Evolutionary conservation across 2,113 vertebrate species (phyloP).

Genomic region (Colossoma macropomum): DNA sequence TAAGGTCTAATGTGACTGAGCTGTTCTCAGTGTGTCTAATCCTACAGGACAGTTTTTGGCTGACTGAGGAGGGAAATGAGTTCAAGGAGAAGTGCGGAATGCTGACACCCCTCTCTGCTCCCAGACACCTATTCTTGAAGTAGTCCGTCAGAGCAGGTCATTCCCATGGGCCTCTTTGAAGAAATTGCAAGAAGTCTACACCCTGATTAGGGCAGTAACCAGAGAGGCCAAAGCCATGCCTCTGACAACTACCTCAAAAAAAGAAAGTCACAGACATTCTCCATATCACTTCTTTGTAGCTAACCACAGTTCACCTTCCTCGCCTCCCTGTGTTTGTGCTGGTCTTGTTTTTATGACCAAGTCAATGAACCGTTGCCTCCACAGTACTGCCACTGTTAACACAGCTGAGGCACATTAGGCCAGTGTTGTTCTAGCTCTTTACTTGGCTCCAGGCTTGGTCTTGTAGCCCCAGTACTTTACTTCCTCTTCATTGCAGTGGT

Average conservation of each 20-base stretch:
- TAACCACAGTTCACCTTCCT: slow-evolving; percentile 22
- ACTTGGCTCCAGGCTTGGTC: slow-evolving; percentile 68
- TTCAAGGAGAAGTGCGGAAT: slow-evolving; percentile 60
- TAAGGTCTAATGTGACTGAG: slow-evolving; percentile 66
- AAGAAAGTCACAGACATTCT: slow-evolving; percentile 21
- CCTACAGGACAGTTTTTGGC: slow-evolving; percentile 62
- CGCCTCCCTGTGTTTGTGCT: slow-evolving; percentile 59
- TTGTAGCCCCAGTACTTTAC: slow-evolving; percentile 53
- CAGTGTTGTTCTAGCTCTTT: slow-evolving; percentile 68
- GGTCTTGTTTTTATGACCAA: slow-evolving; percentile 74
- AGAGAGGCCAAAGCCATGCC: slow-evolving; percentile 30
- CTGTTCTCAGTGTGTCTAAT: slow-evolving; percentile 61
- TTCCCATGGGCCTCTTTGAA: slow-evolving; percentile 39
- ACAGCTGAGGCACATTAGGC: slow-evolving; percentile 78
- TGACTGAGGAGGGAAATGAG: slow-evolving; percentile 59
- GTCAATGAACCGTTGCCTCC: slow-evolving; percentile 70
- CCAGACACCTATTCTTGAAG: slow-evolving; percentile 35
- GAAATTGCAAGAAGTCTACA: slow-evolving; percentile 26
- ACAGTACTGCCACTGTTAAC: slow-evolving; percentile 72
- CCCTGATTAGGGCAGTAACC: slow-evolving; percentile 41
- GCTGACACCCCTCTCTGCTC: slow-evolving; percentile 5
- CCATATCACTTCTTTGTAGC: slow-evolving; percentile 33
- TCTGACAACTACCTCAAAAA: slow-evolving; percentile 2
- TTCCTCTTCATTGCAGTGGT: slow-evolving; percentile 46
- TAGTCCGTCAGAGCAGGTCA: slow-evolving; percentile 18